phyloP scores from a whole-genome alignment of 2,797 vertebrate genomes.

The Chelon auratus region DNA sequence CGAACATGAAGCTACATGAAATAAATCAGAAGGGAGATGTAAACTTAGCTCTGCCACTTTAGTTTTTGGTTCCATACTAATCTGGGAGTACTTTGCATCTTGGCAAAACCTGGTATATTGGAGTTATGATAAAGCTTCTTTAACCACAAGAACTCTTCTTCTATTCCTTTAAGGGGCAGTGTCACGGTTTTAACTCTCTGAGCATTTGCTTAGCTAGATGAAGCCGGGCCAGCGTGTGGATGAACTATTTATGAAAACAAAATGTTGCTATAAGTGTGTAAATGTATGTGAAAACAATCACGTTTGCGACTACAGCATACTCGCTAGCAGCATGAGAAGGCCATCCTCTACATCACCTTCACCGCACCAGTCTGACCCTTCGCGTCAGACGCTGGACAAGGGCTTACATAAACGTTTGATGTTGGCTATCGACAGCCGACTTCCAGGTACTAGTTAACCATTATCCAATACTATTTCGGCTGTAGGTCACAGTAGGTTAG shows the following conservation, averaged over 20 bases:
- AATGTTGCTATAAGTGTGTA: neutral
- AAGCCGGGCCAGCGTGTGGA: neutral
- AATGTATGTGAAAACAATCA: neutral
- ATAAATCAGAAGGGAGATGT: neutral
- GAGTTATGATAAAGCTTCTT: neutral
- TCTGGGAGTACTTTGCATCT: neutral
- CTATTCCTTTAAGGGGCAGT: no score
- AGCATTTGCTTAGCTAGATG: neutral
- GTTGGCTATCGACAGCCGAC: constrained; percentile 19
- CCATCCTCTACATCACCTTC: neutral
- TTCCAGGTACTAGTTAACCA: constrained; percentile 54
- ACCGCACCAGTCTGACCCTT: neutral
- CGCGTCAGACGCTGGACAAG: constrained; percentile 17
- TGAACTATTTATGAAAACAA: neutral
- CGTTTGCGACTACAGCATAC: neutral
- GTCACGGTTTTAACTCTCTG: neutral
- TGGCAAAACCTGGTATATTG: neutral
- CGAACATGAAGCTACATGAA: neutral
- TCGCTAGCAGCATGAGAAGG: neutral
- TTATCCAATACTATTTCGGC: constrained; percentile 19
- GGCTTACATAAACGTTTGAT: constrained; percentile 28
- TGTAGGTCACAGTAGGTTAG: constrained; percentile 22
- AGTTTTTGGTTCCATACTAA: neutral
- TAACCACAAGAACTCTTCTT: neutral
- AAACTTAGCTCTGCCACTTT: neutral